Conservation (phyloP, 2,797 vertebrate species). For the Heterohyrax brucei region DNA sequence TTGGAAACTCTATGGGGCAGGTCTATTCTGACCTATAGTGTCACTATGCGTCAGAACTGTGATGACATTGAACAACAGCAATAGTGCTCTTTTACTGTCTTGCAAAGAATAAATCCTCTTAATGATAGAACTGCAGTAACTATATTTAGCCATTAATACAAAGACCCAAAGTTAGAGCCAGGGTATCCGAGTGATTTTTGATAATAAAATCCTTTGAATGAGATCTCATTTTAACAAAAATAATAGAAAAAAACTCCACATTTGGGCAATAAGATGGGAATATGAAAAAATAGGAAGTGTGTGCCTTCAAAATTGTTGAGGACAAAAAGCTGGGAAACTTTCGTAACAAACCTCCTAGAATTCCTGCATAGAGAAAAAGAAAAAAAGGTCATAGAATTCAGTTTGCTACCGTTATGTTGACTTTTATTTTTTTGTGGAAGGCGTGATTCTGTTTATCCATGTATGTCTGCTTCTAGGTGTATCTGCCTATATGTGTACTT, state of each 20-base stretch:
- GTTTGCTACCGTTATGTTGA: not conserved
- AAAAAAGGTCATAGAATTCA: not conserved
- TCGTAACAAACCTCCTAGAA: not conserved
- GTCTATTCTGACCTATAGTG: too few species aligned
- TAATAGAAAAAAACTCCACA: not conserved
- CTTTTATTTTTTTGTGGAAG: not conserved
- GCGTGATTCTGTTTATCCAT: not conserved
- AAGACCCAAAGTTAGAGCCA: not conserved
- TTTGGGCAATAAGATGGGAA: not conserved
- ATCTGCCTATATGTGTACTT: not conserved
- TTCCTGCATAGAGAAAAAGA: not conserved
- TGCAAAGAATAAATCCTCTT: not conserved
- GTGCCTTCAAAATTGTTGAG: not conserved
- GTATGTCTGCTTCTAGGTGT: not conserved
- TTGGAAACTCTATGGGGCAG: too few species aligned
- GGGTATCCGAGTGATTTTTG: not conserved
- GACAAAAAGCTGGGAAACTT: not conserved
- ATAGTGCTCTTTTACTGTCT: not conserved
- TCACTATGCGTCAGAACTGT: too few species aligned
- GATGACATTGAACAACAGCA: too few species aligned
- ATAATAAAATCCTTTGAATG: not conserved
- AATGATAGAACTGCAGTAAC: not conserved
- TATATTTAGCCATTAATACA: not conserved
- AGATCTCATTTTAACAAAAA: slow-evolving; percentile 17
- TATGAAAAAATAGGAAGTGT: not conserved